Evolutionary conservation across 1,140 invertebrate species (phyloP).

Genomic region (Drosophila sturtevanti): DNA sequence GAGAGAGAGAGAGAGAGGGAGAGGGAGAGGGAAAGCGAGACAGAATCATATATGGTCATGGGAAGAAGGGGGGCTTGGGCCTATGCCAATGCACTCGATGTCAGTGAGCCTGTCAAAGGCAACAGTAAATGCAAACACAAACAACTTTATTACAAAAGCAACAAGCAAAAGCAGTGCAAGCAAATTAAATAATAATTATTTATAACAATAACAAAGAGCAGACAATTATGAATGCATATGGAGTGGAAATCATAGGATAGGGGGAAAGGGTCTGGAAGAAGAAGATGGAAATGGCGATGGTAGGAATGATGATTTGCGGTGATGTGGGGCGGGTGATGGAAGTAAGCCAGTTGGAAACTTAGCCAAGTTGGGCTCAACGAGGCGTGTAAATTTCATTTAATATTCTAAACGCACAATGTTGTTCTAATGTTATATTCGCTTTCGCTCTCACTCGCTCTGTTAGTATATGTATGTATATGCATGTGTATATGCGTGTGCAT

Average conservation of each 20-base stretch:
- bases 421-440: conserved; percentile 14
- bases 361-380: conserved; percentile 37
- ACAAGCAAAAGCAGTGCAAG: conserved; percentile 36
- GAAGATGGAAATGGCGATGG: neutral
- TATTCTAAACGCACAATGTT: conserved; percentile 53
- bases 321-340: neutral
- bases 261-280: neutral
- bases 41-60: too few species aligned
- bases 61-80: neutral
- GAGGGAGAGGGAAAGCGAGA: neutral
- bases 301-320: neutral
- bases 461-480: conserved; percentile 2
- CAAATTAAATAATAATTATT: conserved; percentile 78
- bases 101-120: conserved; percentile 38
- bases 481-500: conserved; percentile 27
- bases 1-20: neutral
- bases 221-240: conserved; percentile 57
- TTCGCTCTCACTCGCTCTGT: neutral
- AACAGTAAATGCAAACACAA: conserved; percentile 26
- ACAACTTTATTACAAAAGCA: conserved; percentile 49
- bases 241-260: neutral
- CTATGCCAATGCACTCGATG: conserved; percentile 41
- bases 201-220: conserved; percentile 59
- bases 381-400: conserved; percentile 65
- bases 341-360: conserved; percentile 46